phyloP scores from a whole-genome alignment of 1,140 invertebrate species.

The Oryzaephilus surinamensis region DNA sequence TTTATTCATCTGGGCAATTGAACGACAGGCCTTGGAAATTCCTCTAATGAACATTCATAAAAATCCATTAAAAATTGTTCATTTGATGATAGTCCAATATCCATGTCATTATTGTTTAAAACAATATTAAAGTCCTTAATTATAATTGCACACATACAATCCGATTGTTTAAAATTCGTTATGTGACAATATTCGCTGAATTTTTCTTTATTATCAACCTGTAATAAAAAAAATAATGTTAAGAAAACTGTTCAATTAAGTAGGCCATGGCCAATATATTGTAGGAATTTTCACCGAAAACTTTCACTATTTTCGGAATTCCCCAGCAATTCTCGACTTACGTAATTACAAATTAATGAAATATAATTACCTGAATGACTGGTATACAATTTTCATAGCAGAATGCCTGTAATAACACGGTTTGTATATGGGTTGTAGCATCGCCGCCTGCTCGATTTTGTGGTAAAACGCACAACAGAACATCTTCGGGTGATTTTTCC shows the following conservation, averaged over 20 bases:
- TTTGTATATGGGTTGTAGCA: constrained; percentile 55
- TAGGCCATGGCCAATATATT: no score
- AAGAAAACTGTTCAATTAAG: no score
- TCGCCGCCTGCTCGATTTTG: constrained; percentile 48
- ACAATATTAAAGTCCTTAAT: constrained; percentile 17
- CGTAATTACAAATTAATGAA: no score
- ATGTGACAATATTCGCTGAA: constrained; percentile 26
- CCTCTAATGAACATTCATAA: constrained; percentile 33
- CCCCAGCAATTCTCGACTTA: no score
- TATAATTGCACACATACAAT: constrained; percentile 28
- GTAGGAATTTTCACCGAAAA: no score
- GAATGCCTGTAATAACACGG: constrained; percentile 56
- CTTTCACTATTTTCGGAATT: no score
- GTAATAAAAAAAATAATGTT: constrained; percentile 21
- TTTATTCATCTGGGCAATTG: constrained; percentile 29
- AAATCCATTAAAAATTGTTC: constrained; percentile 32
- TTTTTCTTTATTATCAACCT: constrained; percentile 34
- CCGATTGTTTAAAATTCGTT: constrained; percentile 10
- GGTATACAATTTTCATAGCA: constrained; percentile 59
- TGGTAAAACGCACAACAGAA: constrained; percentile 51
- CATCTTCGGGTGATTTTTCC: constrained; percentile 46
- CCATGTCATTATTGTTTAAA: constrained; percentile 16
- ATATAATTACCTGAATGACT: constrained; percentile 50
- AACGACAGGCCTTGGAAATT: constrained; percentile 31
- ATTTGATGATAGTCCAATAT: constrained; percentile 24